Base-by-base conservation (phyloP, 2,797 vertebrate species). In the Scleropages formosus region DNA sequence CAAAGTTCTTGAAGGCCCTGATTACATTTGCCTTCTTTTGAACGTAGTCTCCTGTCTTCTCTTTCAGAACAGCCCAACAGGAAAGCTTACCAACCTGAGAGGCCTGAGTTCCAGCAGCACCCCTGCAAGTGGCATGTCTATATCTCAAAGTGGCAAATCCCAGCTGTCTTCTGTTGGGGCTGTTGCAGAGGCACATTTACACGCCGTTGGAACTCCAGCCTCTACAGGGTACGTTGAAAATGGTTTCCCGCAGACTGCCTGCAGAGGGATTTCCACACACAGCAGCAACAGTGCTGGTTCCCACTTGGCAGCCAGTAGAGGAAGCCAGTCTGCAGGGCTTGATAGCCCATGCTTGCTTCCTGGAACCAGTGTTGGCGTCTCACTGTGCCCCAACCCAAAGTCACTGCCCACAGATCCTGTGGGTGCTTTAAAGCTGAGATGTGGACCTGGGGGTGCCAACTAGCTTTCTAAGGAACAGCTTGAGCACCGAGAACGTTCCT, bases 401-500 rank as follows among this genome's bases (percentile, higher is more conserved):
- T 0, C 92, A 82, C 74, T 92, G 18, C 90, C 93, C 4, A 79
- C 88, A 0, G 89, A 87, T 62, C 79, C 92, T 0, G 92, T 91
- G 89, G 86, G 83, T 82, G 93, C 86, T 58, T 78, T 22, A 56
- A 84, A 76, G 31, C 88, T 83, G 64, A 84, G 84, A 76, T 78
- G 86, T 73, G 92, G 85, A 84, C 82, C 88, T 0, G 65, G 16
- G 7, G 16, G 18, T 10, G 8, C 47, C 4, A 95, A 96, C 39
- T 92, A 94, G 44, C 92, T 99, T 78, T 98, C 97, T 16, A 97
- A 96, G 87, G 96, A 98, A 87, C 97, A 99, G 87, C 89, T 98
- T 78, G 96, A 98, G 81, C 97, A 98, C 79, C 90, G 97, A 3
- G 96, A 98, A 61, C 95, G 96, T n/a, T n/a, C n/a, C n/a, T n/a